Conservation (phyloP, 2,888 invertebrate species). For the Eupithecia pulchellata region DNA sequence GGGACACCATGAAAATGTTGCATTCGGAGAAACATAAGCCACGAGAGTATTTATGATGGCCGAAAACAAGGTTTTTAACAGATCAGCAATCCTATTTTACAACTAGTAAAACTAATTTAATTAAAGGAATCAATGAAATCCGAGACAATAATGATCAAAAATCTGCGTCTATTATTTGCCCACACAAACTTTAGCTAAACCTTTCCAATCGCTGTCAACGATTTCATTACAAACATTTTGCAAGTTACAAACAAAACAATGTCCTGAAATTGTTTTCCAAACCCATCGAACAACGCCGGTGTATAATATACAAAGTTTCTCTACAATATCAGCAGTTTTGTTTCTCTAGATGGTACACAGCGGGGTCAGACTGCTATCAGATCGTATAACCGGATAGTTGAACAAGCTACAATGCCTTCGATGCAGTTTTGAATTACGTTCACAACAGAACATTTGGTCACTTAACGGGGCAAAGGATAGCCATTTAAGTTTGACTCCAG, state of each 20-base stretch:
- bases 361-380: conserved; percentile 68
- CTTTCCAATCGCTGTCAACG: neutral
- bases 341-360: conserved; percentile 57
- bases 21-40: neutral
- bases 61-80: neutral
- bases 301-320: conserved; percentile 38
- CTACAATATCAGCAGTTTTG: conserved; percentile 51
- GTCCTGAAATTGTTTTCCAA: conserved; percentile 27
- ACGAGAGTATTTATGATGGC: neutral
- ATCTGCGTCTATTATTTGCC: neutral
- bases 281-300: conserved; percentile 24
- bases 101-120: neutral
- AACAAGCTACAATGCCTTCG: conserved; percentile 50
- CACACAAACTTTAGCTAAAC: neutral
- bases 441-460: conserved; percentile 31
- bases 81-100: neutral
- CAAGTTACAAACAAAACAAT: conserved; percentile 12
- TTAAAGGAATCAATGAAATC: neutral
- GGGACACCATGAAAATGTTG: neutral
- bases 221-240: conserved; percentile 7
- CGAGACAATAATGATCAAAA: neutral
- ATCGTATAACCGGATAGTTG: conserved; percentile 62
- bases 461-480: conserved; percentile 37
- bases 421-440: conserved; percentile 61
- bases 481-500: conserved; percentile 42